Evolutionary conservation across 2,797 vertebrate species (phyloP), one percentile per base, ranked within the genome.

Genomic region (Apogon hyalosoma): DNA sequence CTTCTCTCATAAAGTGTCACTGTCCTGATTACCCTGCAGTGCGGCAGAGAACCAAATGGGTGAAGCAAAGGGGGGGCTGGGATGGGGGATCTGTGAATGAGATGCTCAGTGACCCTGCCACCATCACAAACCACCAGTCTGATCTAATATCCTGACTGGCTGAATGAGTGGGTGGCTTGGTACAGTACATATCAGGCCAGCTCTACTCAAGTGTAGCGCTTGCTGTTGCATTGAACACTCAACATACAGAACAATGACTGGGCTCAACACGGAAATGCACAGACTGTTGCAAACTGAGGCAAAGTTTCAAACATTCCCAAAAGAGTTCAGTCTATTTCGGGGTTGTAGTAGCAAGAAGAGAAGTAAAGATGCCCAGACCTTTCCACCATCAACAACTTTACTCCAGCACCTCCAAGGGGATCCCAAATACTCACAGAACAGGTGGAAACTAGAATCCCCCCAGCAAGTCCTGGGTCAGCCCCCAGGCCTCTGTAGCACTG

Each of bases 21-120:
- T 90, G 82, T 87, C 87, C 91, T 91, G 92, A 94, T 94, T 93
- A 91, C 86, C 85, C 90, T 79, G 87, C 90, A 90, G 88, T 92
- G 89, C 89, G 75, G 80, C 86, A 78, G 68, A 78, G 64, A 80
- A 75, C 82, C 75, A 85, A 92, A 85, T 79, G 86, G 79, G 80
- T 76, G 80, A 80, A 83, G 65, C 63, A 40, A 60, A 42, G 79
- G 78, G 72, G 75, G 78, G 81, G 77, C 75, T 33, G 48, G 51
- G 65, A 40, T 47, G 63, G 57, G 68, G 51, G 63, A 45, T 57
- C 67, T 71, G 80, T 18, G 85, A 90, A 87, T 82, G 86, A 90
- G 90, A 94, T 93, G 93, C 90, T 93, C 91, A 92, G 79, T 94
- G 93, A 94, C 93, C 91, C 84, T 83, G 78, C 86, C 85, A 89